phyloP scores from a whole-genome alignment of 64 coral and sea anemone genomes.

The Acropora tenuis region DNA sequence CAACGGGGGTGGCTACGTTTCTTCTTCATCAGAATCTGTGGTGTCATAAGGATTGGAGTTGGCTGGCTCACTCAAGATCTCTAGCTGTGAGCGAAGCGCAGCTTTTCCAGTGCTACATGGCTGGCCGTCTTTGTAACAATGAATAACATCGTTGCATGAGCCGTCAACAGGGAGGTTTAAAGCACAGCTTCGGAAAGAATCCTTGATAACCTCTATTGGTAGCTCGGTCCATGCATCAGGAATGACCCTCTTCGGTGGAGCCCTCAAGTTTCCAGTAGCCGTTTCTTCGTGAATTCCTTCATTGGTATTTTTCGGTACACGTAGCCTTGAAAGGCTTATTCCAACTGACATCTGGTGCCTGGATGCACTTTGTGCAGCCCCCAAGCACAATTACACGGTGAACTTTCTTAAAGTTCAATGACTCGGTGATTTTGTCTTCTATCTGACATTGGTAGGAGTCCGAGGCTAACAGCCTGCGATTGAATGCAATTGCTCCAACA shows the following conservation, averaged over 20 bases:
- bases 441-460: too few relatives aligned
- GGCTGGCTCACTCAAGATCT: too few relatives aligned
- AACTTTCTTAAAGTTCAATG: background rate
- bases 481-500: background rate
- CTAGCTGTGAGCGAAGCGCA: slow-evolving; percentile 9
- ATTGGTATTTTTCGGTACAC: slow-evolving; percentile 1
- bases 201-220: slow-evolving; percentile 52
- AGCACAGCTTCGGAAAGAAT: slow-evolving; percentile 38
- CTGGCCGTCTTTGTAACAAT: slow-evolving; percentile 54
- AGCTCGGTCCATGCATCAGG: slow-evolving; percentile 56
- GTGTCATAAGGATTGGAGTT: too few relatives aligned
- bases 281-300: slow-evolving; percentile 25
- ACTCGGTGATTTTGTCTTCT: too few relatives aligned
- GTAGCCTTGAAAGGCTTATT: background rate
- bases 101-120: slow-evolving; percentile 54
- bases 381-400: background rate
- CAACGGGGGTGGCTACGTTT: too few relatives aligned
- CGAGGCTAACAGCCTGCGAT: background rate
- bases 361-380: background rate
- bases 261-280: background rate
- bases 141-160: slow-evolving; percentile 4
- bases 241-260: slow-evolving; percentile 6
- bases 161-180: slow-evolving; percentile 30
- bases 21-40: too few relatives aligned
- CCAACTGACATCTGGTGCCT: slow-evolving; percentile 11